phyloP scores from a whole-genome alignment of 2,797 vertebrate genomes.

The Dromococcyx pavoninus region DNA sequence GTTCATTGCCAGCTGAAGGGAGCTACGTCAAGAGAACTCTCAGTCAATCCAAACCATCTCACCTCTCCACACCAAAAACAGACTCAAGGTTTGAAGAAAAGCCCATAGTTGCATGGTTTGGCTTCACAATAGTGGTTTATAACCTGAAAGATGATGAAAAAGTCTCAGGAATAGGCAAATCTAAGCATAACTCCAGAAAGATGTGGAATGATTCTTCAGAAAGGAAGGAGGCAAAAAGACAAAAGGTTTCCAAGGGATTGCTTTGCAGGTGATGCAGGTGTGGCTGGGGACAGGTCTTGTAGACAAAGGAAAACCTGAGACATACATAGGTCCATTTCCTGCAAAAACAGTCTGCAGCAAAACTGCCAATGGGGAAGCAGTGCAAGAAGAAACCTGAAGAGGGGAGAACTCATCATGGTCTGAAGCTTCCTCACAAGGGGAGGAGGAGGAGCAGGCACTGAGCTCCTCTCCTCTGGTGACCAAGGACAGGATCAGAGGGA shows the following conservation, averaged over 20 bases:
- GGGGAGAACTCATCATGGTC: too few relatives aligned
- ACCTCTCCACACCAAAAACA: background rate
- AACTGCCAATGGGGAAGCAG: background rate
- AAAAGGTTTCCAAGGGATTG: background rate
- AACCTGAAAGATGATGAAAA: background rate
- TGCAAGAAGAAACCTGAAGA: background rate
- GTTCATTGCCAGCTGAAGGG: background rate
- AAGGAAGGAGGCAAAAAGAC: background rate
- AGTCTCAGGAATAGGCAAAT: background rate
- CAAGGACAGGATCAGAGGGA: too few relatives aligned
- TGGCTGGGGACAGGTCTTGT: background rate
- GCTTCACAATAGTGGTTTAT: accelerated
- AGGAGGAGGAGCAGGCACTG: too few relatives aligned
- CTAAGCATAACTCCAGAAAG: background rate
- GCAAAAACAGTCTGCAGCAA: background rate
- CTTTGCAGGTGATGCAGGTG: background rate
- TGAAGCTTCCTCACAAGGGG: too few relatives aligned
- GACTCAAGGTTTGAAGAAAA: background rate
- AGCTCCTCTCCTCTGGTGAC: too few relatives aligned
- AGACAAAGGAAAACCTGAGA: background rate
- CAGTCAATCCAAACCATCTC: background rate
- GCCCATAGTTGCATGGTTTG: background rate
- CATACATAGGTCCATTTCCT: background rate
- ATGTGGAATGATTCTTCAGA: background rate
- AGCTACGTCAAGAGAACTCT: background rate